Percentiles rank a stretch among this genome's conserved stretches.
Conservation (phyloP, 2,113 vertebrate genomes). For the Seriola quinqueradiata region DNA sequence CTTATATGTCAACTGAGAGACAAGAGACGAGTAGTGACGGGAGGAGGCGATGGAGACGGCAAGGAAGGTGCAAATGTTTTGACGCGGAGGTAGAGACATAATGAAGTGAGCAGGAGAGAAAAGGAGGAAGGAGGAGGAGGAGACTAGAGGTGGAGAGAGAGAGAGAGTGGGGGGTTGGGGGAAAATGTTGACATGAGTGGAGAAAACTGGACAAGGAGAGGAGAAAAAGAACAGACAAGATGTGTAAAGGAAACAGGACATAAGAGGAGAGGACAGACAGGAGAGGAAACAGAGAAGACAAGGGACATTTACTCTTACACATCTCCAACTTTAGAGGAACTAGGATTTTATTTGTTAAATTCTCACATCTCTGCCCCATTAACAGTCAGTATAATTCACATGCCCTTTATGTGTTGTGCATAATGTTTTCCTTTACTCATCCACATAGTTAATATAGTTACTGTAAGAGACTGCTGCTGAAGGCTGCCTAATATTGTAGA, state of each 20-base stretch:
- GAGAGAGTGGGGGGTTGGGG: background rate
- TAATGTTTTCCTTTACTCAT: background rate
- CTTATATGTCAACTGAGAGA: constrained; percentile 26
- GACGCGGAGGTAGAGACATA: constrained; percentile 12
- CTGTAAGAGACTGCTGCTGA: background rate
- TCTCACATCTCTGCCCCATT: background rate
- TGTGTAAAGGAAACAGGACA: constrained; percentile 8
- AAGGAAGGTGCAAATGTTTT: constrained; percentile 27
- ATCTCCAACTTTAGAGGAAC: background rate
- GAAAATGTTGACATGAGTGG: constrained; percentile 12
- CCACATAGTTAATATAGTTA: background rate
- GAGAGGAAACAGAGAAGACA: background rate
- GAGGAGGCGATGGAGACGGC: background rate
- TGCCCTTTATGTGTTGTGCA: background rate
- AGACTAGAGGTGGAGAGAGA: background rate
- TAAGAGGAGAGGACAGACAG: background rate
- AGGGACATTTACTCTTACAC: background rate
- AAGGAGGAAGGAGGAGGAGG: background rate
- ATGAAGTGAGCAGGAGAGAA: constrained; percentile 5
- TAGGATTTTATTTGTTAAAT: background rate
- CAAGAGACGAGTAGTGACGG: constrained; percentile 18
- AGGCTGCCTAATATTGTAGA: background rate
- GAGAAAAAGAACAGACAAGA: constrained; percentile 8
- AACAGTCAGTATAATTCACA: constrained; percentile 6
- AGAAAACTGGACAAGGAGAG: background rate